Percentiles rank a stretch among this genome's conserved stretches.
phyloP scores from a whole-genome alignment of 2,888 invertebrate genomes.

The Stegana nigrithorax region DNA sequence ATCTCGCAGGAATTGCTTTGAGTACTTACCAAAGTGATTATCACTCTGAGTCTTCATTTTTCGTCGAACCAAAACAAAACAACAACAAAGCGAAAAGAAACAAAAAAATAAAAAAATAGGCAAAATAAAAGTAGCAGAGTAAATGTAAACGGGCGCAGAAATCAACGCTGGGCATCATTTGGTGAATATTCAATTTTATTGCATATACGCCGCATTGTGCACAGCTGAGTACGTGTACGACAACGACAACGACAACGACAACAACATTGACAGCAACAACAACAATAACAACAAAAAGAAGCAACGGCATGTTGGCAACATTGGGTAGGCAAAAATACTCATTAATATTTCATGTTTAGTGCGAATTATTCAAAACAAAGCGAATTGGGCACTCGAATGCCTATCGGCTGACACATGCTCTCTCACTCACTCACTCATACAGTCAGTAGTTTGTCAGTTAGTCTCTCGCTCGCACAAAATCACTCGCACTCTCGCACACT shows the following conservation, averaged over 20 bases:
- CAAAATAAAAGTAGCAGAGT: no score
- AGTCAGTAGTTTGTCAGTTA: neutral
- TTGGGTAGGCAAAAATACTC: conserved; percentile 36
- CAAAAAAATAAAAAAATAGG: no score
- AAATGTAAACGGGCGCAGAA: no score
- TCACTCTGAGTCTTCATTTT: conserved; percentile 19
- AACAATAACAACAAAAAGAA: neutral
- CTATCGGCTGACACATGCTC: no score
- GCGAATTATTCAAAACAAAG: conserved; percentile 60
- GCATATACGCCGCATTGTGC: conserved; percentile 45
- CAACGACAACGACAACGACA: neutral
- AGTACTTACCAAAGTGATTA: conserved; percentile 38
- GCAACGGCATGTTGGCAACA: neutral
- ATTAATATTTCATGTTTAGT: conserved; percentile 59
- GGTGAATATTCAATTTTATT: conserved; percentile 57
- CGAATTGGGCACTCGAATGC: conserved; percentile 24
- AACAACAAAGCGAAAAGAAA: conserved; percentile 18
- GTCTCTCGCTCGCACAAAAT: neutral
- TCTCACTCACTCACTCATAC: neutral
- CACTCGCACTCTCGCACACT: neutral
- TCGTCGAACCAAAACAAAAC: no score
- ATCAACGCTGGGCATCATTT: conserved; percentile 33
- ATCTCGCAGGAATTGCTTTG: conserved; percentile 34
- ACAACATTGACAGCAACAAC: neutral
- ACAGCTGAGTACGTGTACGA: neutral